Evolutionary conservation across 2,888 invertebrate genomes (phyloP).

Genomic region (Cephus nigrinus): DNA sequence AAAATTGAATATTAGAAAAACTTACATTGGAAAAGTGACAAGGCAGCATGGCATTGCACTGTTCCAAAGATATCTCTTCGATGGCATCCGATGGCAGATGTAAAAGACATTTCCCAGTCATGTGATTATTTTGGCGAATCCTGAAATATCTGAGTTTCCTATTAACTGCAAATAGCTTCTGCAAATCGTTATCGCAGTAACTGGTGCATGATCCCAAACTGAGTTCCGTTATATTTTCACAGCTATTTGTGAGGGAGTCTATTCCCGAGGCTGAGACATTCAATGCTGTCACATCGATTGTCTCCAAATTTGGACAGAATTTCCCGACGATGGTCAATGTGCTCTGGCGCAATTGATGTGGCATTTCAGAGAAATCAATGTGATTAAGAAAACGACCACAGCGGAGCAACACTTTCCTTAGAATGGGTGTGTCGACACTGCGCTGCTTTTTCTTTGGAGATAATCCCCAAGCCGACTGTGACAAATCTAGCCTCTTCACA

Average conservation of each 20-base stretch:
- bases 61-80: constrained; percentile 46
- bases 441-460: constrained; percentile 14
- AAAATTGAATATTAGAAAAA: constrained; percentile 1
- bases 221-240: constrained; percentile 67
- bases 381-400: constrained; percentile 67
- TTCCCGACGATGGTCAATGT: constrained; percentile 70
- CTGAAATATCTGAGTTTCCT: constrained; percentile 48
- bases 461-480: constrained; percentile 41
- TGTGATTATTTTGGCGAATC: constrained; percentile 34
- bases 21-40: constrained; percentile 46
- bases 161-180: constrained; percentile 49
- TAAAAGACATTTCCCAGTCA: constrained; percentile 52
- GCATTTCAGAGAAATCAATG: constrained; percentile 69
- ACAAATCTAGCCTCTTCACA: constrained; percentile 56
- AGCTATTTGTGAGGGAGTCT: constrained; percentile 67
- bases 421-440: constrained; percentile 66
- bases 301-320: constrained; percentile 71
- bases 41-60: constrained; percentile 43
- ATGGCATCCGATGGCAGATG: constrained; percentile 49
- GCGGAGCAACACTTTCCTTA: constrained; percentile 69
- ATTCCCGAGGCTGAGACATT: constrained; percentile 69
- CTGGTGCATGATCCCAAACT: constrained; percentile 67
- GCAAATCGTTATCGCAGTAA: constrained; percentile 54
- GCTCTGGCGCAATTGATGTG: constrained; percentile 68
- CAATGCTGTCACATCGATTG: constrained; percentile 68